Conservation (phyloP, 2,888 invertebrate species). For the Lasioglossum calceatum region DNA sequence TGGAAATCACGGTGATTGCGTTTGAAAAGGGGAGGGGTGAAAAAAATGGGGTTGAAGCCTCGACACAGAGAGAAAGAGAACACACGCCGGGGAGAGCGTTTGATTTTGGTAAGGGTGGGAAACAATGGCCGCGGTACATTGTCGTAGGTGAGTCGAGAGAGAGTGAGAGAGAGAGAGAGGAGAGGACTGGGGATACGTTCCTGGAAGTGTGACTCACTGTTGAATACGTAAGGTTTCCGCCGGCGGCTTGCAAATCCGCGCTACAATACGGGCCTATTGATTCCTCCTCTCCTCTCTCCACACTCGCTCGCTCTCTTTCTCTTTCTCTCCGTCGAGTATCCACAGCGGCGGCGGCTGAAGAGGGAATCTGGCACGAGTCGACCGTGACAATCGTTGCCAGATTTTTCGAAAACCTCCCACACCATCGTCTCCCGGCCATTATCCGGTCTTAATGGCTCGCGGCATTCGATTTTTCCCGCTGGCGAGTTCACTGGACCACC, state of each 20-base stretch:
- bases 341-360: conserved; percentile 6
- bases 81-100: conserved; percentile 44
- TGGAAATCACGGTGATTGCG: conserved; percentile 67
- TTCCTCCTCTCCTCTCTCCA: conserved; percentile 40
- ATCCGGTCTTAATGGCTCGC: conserved; percentile 50
- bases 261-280: conserved; percentile 73
- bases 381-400: conserved; percentile 63
- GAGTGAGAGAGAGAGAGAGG: conserved; percentile 21
- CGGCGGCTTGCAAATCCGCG: conserved; percentile 75
- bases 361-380: conserved; percentile 58
- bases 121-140: conserved; percentile 62
- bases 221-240: conserved; percentile 78
- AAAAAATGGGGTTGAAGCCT: conserved; percentile 43
- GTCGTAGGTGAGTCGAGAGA: conserved; percentile 59
- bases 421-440: conserved; percentile 21
- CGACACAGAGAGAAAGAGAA: conserved; percentile 20
- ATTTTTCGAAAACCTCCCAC: conserved; percentile 56
- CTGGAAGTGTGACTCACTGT: conserved; percentile 72
- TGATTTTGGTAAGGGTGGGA: conserved; percentile 60
- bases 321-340: not conserved
- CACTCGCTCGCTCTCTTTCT: not conserved
- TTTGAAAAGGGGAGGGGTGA: conserved; percentile 54
- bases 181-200: conserved; percentile 53
- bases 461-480: conserved; percentile 23
- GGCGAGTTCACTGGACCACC: not conserved